phyloP scores from a whole-genome alignment of 2,888 invertebrate species.

The Holacanthella duospinosa region DNA sequence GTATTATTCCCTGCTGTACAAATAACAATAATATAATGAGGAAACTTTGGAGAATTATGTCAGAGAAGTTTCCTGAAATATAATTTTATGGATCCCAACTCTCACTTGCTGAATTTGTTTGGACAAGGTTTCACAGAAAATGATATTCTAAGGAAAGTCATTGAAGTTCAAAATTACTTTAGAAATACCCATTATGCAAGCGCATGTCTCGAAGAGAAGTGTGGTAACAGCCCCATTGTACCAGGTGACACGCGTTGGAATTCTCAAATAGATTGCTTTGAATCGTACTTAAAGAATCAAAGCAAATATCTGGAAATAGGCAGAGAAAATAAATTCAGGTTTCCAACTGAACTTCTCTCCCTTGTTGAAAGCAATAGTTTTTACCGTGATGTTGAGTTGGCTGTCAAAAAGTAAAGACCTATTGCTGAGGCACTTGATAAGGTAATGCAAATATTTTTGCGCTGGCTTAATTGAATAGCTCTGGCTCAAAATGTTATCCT shows the following conservation, averaged over 20 bases:
- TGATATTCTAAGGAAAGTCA: background rate
- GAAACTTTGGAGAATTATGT: too few species aligned
- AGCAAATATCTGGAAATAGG: background rate
- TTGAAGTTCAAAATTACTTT: background rate
- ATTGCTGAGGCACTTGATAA: background rate
- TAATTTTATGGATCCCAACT: too few species aligned
- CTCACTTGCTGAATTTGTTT: background rate
- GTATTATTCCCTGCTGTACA: background rate
- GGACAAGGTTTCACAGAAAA: background rate
- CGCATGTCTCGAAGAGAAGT: background rate
- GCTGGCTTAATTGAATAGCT: background rate
- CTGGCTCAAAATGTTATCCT: too few species aligned
- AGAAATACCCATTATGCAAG: background rate
- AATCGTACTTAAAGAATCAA: background rate
- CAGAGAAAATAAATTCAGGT: background rate
- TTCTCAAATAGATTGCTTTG: background rate
- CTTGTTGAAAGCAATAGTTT: background rate
- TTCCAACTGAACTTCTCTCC: background rate
- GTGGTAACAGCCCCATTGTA: background rate
- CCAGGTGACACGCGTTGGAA: background rate
- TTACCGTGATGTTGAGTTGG: background rate
- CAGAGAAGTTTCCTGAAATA: too few species aligned
- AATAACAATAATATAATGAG: background rate
- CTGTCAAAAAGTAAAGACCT: background rate
- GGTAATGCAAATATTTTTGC: background rate